Evolutionary conservation across 2,113 vertebrate genomes (phyloP).

Genomic region (Collichthys lucidus): DNA sequence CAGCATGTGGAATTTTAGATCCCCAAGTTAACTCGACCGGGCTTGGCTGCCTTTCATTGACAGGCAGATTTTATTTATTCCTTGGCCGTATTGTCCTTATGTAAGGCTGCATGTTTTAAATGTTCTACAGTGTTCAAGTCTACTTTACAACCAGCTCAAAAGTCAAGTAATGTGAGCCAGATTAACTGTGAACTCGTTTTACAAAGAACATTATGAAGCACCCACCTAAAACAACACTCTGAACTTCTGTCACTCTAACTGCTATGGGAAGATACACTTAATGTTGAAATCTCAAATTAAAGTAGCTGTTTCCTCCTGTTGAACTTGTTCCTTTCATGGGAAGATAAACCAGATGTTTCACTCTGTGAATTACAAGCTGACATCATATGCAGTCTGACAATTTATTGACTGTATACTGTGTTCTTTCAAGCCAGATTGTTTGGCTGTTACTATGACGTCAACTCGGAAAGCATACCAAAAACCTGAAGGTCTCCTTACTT

Average conservation of each 20-base stretch:
- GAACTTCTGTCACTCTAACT: neutral
- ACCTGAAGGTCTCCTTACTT: conserved; percentile 48
- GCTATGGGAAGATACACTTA: neutral
- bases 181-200: neutral
- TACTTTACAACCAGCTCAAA: neutral
- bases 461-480: conserved; percentile 33
- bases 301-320: neutral
- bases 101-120: neutral
- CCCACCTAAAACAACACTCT: no score
- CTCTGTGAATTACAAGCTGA: conserved; percentile 3
- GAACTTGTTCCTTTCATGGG: conserved; percentile 18
- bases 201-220: neutral
- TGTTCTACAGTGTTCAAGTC: neutral
- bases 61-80: neutral
- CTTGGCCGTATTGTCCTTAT: neutral
- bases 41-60: conserved; percentile 7
- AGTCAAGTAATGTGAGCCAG: neutral
- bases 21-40: conserved; percentile 22
- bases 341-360: conserved; percentile 56
- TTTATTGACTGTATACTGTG: conserved; percentile 45
- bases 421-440: conserved; percentile 51
- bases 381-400: neutral
- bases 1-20: conserved; percentile 12
- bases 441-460: conserved; percentile 69
- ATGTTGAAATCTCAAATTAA: neutral